Conservation (phyloP, 2,113 vertebrate species). For the Neolamprologus kungweensis region DNA sequence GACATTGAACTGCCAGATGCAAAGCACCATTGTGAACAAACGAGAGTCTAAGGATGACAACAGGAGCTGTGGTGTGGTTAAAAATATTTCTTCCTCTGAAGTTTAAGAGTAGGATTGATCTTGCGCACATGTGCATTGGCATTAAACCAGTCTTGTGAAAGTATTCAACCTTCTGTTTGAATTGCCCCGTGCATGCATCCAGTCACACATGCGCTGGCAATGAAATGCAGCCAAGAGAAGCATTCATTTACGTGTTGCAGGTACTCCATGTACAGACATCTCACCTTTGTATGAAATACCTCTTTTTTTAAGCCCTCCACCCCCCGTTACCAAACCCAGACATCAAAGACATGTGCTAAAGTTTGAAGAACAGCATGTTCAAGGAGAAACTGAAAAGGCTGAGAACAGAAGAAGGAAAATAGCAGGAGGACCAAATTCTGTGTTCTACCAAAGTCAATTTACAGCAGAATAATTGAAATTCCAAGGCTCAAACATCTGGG, state of each 20-base stretch:
- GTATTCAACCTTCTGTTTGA: neutral
- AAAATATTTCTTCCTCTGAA: neutral
- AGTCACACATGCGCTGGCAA: neutral
- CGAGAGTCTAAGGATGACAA: neutral
- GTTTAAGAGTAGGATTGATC: neutral
- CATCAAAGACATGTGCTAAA: neutral
- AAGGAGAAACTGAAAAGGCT: neutral
- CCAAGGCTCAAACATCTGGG: neutral
- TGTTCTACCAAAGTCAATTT: neutral
- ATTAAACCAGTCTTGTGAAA: neutral
- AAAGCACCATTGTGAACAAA: neutral
- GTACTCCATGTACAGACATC: conserved; percentile 1
- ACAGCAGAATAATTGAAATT: neutral
- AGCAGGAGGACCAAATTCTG: neutral
- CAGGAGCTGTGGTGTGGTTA: neutral
- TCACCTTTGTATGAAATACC: neutral
- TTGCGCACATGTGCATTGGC: neutral
- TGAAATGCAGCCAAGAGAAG: neutral
- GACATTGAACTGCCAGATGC: neutral
- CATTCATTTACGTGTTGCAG: neutral
- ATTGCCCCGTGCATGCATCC: neutral
- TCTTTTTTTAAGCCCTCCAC: neutral
- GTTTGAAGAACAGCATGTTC: conserved; percentile 1
- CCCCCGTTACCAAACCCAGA: neutral
- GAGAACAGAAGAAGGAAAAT: neutral